Conservation (phyloP, 1,140 invertebrate genomes). For the Triops cancriformis region DNA sequence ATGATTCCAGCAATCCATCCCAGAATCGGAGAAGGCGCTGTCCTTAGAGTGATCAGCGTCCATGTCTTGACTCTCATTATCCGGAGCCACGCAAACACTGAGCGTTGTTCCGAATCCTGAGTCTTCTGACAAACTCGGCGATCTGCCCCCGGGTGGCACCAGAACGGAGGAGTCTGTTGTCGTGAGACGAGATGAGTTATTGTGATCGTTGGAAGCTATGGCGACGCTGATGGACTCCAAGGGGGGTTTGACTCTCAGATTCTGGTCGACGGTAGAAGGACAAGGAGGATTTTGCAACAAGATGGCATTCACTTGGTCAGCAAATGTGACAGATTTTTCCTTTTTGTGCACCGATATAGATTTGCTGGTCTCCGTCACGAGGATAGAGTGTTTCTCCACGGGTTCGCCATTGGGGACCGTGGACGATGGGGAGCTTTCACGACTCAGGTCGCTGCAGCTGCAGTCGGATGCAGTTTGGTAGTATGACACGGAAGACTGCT, state of each 20-base stretch:
- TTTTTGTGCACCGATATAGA: slow-evolving; percentile 21
- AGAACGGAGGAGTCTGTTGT: not conserved
- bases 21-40: not conserved
- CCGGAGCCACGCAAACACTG: slow-evolving; percentile 17
- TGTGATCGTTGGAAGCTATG: not conserved
- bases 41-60: not conserved
- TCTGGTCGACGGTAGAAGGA: not conserved
- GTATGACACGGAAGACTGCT: slow-evolving; percentile 20
- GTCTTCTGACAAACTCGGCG: slow-evolving; percentile 26
- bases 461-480: slow-evolving; percentile 26
- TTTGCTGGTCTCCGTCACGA: slow-evolving; percentile 15
- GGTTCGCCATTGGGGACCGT: not conserved
- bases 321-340: slow-evolving; percentile 20
- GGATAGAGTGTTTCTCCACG: not conserved
- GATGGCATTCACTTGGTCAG: slow-evolving; percentile 26
- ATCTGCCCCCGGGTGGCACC: slow-evolving; percentile 18
- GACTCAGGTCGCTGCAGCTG: slow-evolving; percentile 23
- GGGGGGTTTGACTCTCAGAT: slow-evolving; percentile 15
- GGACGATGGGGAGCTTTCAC: slow-evolving; percentile 18
- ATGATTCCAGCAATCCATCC: not conserved
- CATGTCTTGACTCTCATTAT: not conserved
- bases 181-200: not conserved
- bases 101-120: slow-evolving; percentile 20
- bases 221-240: not conserved
- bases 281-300: slow-evolving; percentile 3